Base-by-base conservation (phyloP, 2,888 invertebrate species). In the Diplolepis rosae region DNA sequence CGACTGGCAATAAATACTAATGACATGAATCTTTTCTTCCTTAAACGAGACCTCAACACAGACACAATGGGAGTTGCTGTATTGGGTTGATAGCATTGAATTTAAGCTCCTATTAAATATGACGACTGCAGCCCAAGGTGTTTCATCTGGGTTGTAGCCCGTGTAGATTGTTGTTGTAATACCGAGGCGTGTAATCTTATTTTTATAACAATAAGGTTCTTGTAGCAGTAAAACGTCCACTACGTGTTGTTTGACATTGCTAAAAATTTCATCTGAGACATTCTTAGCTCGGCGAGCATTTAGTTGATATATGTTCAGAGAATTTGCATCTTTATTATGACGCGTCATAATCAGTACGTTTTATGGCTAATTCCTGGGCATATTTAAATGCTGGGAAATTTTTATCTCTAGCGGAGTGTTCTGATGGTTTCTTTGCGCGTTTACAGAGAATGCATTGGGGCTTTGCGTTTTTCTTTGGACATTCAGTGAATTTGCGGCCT, bases 1-100 rank as follows among this genome's bases (percentile, higher is more conserved):
- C 1, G 68, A 54, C 15, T 66, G 72, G 18, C 69, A 69, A 51
- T 72, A 72, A 28, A 66, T 0, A n/a, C 32, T 69, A 1, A 72
- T 28, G 0, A 72, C 1, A 18, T 72, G 69, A n/a, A 61, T 3
- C 1, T 56, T 65, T 5, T 9, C 11, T 2, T 1, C 15, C 0
- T 18, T 4, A 11, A 4, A 13, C n/a, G 27, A 52, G 0, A 65
- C 11, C 18, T 68, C 35, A 6, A 15, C 18, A 32, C 68, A 68
- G 0, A 66, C 48, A 13, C 52, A 65, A 27, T 72, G 56, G 1
- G 24, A 1, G 30, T 15, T 65, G 13, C 72, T 32, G 11, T 13
- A 30, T 1, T 69, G 30, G 3, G n/a, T 24, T 11, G 68, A 27
- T 48, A 52, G 68, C 56, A 69, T 52, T 27, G 28, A n/a, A 7